Evolutionary conservation across 2,797 vertebrate species (phyloP), one percentile per base, ranked within the genome.

Genomic region (Tympanoctomys barrerae): DNA sequence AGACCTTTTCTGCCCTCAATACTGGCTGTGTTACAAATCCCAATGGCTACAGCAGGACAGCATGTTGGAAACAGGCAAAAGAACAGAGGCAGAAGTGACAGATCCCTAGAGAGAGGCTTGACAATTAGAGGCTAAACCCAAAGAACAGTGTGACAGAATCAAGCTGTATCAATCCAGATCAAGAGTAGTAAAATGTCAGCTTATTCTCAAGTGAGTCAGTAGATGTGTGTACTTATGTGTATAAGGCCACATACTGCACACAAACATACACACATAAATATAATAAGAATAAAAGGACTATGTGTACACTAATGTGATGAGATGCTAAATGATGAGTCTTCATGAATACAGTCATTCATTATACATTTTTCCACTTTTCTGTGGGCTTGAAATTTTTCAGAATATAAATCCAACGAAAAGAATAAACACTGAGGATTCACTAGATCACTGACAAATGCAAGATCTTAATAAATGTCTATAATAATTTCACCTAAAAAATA

Each of bases 121-220:
- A 96, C 89, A 95, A 80, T 79, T 83, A 94, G 62, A 94, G 26
- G 73, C 59, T 89, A 94, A 97, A 94, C 68, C 42, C 64, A 89
- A 94, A 94, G 49, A 82, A 36, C 3, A 46, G 16, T 68, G 22
- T 95, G 83, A 95, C 89, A 90, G 39, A 96, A 78, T 85, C 49
- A 93, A 96, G 91, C 66, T 91, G 0, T 88, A 94, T 91, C 62
- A 96, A 90, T 42, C 28, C 28, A 96, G 68, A 95, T 75, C 33
- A 94, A 94, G 64, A 92, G 89, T 0, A 84, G 28, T 52, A 81
- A 89, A 92, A 82, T 36, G 36, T 19, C 88, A 96, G 92, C 46
- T 94, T 90, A 89, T 46, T 80, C 59, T 94, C 79, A 92, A 75
- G 91, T 88, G 57, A 87, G 79, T 89, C 33, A 90, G 81, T 52